Conservation (phyloP, 2,113 vertebrate genomes). For the Protobothrops flavoviridis region DNA sequence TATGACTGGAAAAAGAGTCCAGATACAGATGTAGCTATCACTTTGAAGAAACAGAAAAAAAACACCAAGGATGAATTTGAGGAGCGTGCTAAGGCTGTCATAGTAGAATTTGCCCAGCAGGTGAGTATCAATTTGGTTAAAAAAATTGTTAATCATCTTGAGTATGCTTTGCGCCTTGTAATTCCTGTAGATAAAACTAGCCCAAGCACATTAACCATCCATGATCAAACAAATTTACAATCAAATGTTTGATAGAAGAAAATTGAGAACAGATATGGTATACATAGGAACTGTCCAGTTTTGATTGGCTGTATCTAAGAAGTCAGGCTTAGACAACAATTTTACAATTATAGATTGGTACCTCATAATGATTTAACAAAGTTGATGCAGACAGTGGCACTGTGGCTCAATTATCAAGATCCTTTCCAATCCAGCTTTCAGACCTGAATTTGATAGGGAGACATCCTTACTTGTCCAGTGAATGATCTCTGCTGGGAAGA, state of each 20-base stretch:
- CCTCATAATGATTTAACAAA: not conserved
- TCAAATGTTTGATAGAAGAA: not conserved
- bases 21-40: slow-evolving; percentile 86
- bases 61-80: slow-evolving; percentile 98
- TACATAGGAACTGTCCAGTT: not conserved
- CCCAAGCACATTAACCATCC: not conserved
- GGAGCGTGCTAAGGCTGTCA: slow-evolving; percentile 87
- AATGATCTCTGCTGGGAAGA: not conserved
- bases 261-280: not conserved
- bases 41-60: slow-evolving; percentile 99
- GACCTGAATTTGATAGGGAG: not conserved
- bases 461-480: not conserved
- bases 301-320: not conserved
- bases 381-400: not conserved
- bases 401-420: not conserved
- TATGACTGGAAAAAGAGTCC: slow-evolving; percentile 99
- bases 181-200: not conserved
- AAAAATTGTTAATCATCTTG: not conserved
- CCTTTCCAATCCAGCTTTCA: not conserved
- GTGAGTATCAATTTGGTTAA: slow-evolving; percentile 58
- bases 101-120: slow-evolving; percentile 97
- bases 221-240: not conserved
- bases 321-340: not conserved
- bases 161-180: not conserved
- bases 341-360: not conserved